Conservation (phyloP, 2,797 vertebrate species). For the Phylloscopus collybita region DNA sequence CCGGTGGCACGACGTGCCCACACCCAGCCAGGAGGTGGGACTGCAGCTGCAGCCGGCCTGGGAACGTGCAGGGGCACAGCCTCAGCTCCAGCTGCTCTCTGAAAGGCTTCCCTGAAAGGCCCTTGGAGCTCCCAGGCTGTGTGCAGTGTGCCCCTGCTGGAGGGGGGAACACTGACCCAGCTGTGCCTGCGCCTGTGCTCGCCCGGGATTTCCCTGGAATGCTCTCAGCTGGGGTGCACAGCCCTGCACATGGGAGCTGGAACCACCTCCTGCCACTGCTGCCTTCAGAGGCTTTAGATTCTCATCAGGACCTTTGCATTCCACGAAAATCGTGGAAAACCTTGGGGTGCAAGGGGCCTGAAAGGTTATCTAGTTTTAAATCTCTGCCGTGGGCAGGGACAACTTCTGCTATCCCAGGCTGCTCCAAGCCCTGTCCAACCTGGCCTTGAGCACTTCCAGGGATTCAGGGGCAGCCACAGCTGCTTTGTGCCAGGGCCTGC, state of each 20-base stretch:
- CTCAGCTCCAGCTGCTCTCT: background rate
- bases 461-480: background rate
- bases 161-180: background rate
- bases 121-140: background rate
- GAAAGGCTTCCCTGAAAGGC: background rate
- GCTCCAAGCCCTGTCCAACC: background rate
- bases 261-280: background rate
- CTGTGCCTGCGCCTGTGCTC: background rate
- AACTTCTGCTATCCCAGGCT: accelerated
- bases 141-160: background rate
- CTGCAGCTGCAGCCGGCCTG: background rate
- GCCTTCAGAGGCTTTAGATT: background rate
- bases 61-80: background rate
- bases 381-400: background rate
- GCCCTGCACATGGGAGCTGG: background rate
- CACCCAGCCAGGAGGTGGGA: background rate
- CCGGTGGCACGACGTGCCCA: background rate
- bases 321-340: background rate
- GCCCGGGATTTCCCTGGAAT: accelerated
- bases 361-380: too few species aligned
- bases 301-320: background rate
- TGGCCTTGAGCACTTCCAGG: background rate
- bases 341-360: background rate
- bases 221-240: accelerated
- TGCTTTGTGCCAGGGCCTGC: accelerated